Evolutionary conservation across 2,888 invertebrate species (phyloP), one percentile per base, ranked within the genome.

Genomic region (Nebria salina): DNA sequence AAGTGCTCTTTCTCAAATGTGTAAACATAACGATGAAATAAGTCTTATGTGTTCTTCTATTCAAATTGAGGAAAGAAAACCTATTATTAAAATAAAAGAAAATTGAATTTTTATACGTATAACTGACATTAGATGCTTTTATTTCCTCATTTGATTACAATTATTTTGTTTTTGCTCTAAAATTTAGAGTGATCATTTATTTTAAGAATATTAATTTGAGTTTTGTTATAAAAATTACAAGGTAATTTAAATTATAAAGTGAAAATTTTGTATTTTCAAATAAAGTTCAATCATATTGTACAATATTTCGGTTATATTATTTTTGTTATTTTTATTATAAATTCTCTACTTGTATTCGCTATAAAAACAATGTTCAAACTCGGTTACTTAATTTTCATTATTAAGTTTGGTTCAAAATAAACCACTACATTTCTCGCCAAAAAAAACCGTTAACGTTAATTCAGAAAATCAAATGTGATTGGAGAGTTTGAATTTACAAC

Each of bases 241-340:
- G 25, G 70, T 70, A 73, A 73, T 34, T 41, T 41, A 75, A 79
- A 68, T 26, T 68, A 75, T 42, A 68, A 73, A 75, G 74, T 79
- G 79, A 75, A 79, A 79, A 79, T 79, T 79, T 79, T 79, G 68
- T 79, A 79, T 79, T 79, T 79, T 75, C 64, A 79, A 79, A 79
- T 79, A 79, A 79, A 79, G 79, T 79, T 79, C 79, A 68, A 68
- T 75, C 70, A 70, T 26, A 70, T 70, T 70, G 70, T 26, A 70
- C 34, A 34, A 13, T 70, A 70, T 25, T 26, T 70, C 6, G 25
- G 13, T 70, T 70, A 25, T 66, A 20, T 70, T 70, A 70, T 70
- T 70, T 26, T 43, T 8, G 9, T 8, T 54, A 7, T 13, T 54
- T 54, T 54, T 54, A 54, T 54, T 54, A 54, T 54, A 54, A 43